Percentiles rank a stretch among this genome's conserved stretches.
phyloP scores from a whole-genome alignment of 2,113 vertebrate genomes.

The Isichthys henryi region DNA sequence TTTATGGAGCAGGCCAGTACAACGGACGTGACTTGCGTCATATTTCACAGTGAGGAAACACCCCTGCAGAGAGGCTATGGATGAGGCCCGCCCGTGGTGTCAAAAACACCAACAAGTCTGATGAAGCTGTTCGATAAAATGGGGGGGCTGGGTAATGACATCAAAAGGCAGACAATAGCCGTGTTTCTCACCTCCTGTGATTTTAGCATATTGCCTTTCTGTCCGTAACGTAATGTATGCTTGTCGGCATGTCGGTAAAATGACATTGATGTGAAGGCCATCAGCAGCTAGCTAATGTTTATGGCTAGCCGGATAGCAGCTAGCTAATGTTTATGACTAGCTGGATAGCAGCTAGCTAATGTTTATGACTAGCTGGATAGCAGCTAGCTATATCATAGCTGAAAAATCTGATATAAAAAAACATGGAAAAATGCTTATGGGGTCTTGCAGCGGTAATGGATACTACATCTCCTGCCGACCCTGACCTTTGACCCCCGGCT shows the following conservation, averaged over 20 bases:
- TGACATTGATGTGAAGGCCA: neutral
- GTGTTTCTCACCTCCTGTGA: neutral
- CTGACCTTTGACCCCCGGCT: neutral
- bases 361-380: neutral
- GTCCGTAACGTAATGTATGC: neutral
- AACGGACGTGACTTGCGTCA: neutral
- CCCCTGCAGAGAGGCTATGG: neutral
- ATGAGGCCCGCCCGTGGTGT: neutral
- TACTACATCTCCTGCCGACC: neutral
- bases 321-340: neutral
- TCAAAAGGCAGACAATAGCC: neutral
- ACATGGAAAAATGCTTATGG: neutral
- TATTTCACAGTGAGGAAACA: conserved; percentile 15
- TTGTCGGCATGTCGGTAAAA: neutral
- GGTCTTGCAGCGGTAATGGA: neutral
- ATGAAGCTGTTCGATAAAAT: neutral
- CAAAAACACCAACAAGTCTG: neutral
- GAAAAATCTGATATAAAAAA: neutral
- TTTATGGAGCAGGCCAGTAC: neutral
- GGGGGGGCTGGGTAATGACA: neutral
- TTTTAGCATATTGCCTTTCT: neutral
- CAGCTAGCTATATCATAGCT: neutral
- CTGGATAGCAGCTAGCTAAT: neutral
- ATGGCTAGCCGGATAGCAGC: neutral
- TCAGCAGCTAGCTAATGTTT: neutral